Evolutionary conservation across 2,113 vertebrate genomes (phyloP).

Genomic region (Phyllopteryx taeniolatus): DNA sequence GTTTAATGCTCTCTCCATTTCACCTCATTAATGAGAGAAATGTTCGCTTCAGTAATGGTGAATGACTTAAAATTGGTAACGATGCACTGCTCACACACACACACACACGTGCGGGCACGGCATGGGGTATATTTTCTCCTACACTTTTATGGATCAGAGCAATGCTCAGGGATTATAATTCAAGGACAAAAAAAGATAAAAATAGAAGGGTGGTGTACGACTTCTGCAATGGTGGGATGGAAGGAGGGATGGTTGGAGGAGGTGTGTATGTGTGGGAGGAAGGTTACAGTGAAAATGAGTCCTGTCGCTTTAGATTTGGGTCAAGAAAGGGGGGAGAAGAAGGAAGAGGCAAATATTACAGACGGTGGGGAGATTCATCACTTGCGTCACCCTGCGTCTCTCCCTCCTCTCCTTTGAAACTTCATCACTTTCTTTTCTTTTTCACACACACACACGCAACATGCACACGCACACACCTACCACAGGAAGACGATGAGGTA

Average conservation of each 20-base stretch:
- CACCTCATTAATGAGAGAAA: constrained; percentile 64
- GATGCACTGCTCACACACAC: constrained; percentile 38
- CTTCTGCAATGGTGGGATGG: constrained; percentile 23
- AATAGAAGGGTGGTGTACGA: constrained; percentile 61
- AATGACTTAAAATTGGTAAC: constrained; percentile 45
- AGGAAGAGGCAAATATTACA: constrained; percentile 47
- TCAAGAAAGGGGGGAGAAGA: constrained; percentile 51
- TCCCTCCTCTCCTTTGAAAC: constrained; percentile 29
- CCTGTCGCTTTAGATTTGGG: constrained; percentile 67
- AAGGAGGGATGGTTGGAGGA: constrained; percentile 14
- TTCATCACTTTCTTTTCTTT: not conserved
- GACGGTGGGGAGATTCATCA: constrained; percentile 50
- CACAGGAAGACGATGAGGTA: constrained; percentile 2
- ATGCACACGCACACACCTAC: constrained; percentile 28
- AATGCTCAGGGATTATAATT: constrained; percentile 65
- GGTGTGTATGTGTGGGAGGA: constrained; percentile 14
- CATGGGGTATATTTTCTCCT: constrained; percentile 25
- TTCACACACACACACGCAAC: not conserved
- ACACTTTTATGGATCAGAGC: constrained; percentile 60
- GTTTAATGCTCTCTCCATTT: constrained; percentile 56
- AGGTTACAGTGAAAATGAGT: constrained; percentile 38
- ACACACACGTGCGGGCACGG: not conserved
- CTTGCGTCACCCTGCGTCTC: constrained; percentile 13
- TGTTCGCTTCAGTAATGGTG: constrained; percentile 54
- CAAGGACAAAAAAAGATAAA: constrained; percentile 72